Base-by-base conservation (phyloP, 2,888 invertebrate species). In the Spodoptera picta region DNA sequence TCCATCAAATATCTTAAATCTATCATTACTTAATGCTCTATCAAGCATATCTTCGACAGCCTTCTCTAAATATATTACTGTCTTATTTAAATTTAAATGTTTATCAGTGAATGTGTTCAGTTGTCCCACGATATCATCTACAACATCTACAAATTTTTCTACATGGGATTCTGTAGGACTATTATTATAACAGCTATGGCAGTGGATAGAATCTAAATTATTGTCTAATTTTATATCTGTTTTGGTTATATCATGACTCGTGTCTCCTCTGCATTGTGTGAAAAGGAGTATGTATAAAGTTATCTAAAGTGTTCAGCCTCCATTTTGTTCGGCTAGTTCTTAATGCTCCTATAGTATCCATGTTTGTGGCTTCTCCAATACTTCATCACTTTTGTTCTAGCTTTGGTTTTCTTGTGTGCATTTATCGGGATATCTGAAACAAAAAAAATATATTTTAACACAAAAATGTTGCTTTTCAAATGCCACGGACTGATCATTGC, bases 11-110 rank as follows among this genome's bases (percentile, higher is more conserved):
- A 96, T 89, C 80, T 95, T 95, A 81, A 95, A 95, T 57, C 87
- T 90, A 73, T 96, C 95, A 72, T 94, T 91, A 73, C 88, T 93
- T 19, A 96, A 85, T 41, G 95, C 93, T 73, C 94, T 88, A 82
- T 96, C 96, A 66, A 97, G 85, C 65, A 96, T 92, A 65, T 92
- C 88, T 81, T 95, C 95, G 52, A 96, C 86, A 83, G 95, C 92
- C 66, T 87, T 87, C 79, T 95, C 95, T 80, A 96, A 75, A 61
- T 88, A 84, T 52, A 69, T 79, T 63, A 92, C 87, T 36, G 92
- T 93, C 71, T 84, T 89, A 83, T 92, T 93, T 59, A 88, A 85
- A 80, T 87, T 83, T 24, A 88, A 79, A 74, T 89, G 87, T 68
- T 87, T 85, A 56, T 89, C 86, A 41, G 91, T 87, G 45, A 90